Evolutionary conservation across 2,888 invertebrate genomes (phyloP).

Genomic region (Megamerina dolium): DNA sequence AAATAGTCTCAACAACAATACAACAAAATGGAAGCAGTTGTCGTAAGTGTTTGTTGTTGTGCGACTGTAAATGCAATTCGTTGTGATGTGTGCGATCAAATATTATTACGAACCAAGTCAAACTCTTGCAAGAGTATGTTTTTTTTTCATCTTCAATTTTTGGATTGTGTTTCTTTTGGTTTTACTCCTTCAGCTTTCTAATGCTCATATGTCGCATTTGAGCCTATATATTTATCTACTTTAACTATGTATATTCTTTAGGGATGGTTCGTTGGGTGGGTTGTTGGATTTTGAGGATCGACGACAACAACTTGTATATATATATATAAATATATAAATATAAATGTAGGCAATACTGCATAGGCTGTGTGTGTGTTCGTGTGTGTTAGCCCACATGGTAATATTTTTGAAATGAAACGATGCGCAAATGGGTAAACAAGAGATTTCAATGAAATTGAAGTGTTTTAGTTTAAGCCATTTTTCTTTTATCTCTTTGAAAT

Average conservation of each 20-base stretch:
- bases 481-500: constrained; percentile 1
- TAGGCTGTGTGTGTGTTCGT: background rate
- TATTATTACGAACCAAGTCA: constrained; percentile 13
- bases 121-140: background rate
- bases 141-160: background rate
- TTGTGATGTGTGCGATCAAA: constrained; percentile 12
- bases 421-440: constrained; percentile 29
- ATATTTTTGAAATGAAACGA: constrained; percentile 28
- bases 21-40: constrained; percentile 8
- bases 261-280: too few relatives aligned
- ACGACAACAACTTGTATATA: too few relatives aligned
- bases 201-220: too few relatives aligned
- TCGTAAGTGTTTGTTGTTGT: constrained; percentile 5
- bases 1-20: too few relatives aligned
- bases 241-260: too few relatives aligned
- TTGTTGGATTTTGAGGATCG: too few relatives aligned
- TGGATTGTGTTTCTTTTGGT: background rate
- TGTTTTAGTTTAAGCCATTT: constrained; percentile 21
- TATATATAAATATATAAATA: too few relatives aligned
- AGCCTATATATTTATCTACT: too few relatives aligned
- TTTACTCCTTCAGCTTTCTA: too few relatives aligned
- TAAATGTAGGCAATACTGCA: too few relatives aligned
- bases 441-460: constrained; percentile 26
- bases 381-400: constrained; percentile 7
- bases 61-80: constrained; percentile 1